phyloP scores from a whole-genome alignment of 2,797 vertebrate species.

The Dermochelys coriacea region DNA sequence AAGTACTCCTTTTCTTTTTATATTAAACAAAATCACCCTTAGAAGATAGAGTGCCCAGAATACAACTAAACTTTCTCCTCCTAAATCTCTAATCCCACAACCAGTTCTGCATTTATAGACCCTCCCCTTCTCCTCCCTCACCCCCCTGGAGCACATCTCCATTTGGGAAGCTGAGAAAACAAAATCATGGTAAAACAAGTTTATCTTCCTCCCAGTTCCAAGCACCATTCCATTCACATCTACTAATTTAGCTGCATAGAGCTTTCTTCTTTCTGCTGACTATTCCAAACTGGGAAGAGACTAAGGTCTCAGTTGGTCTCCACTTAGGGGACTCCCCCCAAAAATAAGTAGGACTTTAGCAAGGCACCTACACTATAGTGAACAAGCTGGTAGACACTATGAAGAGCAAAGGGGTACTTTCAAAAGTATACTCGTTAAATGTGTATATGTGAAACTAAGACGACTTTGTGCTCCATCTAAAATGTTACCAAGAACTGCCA shows the following conservation, averaged over 20 bases:
- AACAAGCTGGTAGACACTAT: background rate
- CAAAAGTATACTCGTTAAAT: background rate
- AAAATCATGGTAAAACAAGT: background rate
- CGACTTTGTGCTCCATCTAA: background rate
- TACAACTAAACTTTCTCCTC: background rate
- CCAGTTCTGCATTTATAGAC: background rate
- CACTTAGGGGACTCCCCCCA: background rate
- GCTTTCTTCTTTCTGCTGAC: background rate
- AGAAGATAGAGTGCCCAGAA: background rate
- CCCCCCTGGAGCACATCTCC: background rate
- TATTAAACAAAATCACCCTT: background rate
- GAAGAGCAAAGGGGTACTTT: background rate
- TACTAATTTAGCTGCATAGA: background rate
- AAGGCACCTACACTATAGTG: background rate
- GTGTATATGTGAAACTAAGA: background rate
- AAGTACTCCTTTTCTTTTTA: too few relatives aligned
- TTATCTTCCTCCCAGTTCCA: background rate
- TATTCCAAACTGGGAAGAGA: background rate
- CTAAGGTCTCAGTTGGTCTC: background rate
- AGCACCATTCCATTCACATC: background rate
- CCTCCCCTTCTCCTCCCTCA: rapidly evolving
- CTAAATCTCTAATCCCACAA: background rate
- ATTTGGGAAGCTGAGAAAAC: background rate
- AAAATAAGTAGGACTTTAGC: background rate
- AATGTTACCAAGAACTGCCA: background rate